phyloP scores from a whole-genome alignment of 2,113 vertebrate genomes.

The Cheilinus undulatus region DNA sequence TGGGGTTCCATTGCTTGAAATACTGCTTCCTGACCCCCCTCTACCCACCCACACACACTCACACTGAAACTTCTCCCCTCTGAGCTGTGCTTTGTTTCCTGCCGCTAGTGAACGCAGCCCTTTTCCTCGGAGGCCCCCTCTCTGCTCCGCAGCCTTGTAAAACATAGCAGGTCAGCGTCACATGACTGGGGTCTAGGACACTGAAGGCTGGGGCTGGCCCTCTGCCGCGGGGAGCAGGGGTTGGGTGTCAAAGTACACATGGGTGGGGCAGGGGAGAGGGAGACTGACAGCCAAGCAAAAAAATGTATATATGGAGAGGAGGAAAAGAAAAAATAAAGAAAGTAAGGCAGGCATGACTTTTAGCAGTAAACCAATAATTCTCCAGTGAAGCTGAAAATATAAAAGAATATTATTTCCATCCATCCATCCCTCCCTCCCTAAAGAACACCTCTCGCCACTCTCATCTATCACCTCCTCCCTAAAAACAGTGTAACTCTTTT shows the following conservation, averaged over 20 bases:
- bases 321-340: conserved; percentile 15
- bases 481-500: conserved; percentile 45
- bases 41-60: neutral
- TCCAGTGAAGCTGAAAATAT: conserved; percentile 42
- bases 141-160: conserved; percentile 76
- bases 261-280: conserved; percentile 55
- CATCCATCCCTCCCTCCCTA: conserved; percentile 34
- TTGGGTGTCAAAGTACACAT: conserved; percentile 72
- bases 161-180: conserved; percentile 79
- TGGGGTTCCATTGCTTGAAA: conserved; percentile 69
- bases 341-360: conserved; percentile 27
- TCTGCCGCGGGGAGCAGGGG: conserved; percentile 35
- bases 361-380: conserved; percentile 48
- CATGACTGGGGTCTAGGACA: conserved; percentile 76
- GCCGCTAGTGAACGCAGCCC: conserved; percentile 65
- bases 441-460: conserved; percentile 37
- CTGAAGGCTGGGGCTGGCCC: conserved; percentile 40
- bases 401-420: conserved; percentile 61
- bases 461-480: conserved; percentile 58
- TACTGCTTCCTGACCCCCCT: conserved; percentile 69
- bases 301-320: conserved; percentile 18
- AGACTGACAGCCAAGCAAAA: conserved; percentile 29
- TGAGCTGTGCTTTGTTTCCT: conserved; percentile 70
- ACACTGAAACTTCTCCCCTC: conserved; percentile 39
- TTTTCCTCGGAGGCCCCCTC: conserved; percentile 70